These are phyloP conservation scores for Arrhamphus sclerolepis DNA, from an alignment of 2,797 vertebrate genomes.

Conservation along the genomic window DNA sequence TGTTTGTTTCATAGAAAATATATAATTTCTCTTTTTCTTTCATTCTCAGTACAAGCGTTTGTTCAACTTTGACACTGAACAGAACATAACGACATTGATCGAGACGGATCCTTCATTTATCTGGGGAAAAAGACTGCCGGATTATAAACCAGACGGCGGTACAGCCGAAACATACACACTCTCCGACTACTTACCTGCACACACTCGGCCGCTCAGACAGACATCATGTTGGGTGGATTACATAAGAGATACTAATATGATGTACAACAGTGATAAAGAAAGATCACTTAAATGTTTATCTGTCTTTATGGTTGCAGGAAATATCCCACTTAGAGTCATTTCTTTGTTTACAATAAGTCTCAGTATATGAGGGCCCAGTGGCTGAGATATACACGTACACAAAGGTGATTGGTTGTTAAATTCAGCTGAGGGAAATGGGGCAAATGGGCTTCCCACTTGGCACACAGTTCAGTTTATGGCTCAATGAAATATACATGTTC, in stretches of 20 bases:
- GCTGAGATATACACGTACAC: too few species aligned
- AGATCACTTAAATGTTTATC: not conserved
- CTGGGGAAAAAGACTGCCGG: constrained; percentile 86
- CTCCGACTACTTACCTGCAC: not conserved
- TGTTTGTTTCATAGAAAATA: not conserved
- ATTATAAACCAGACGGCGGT: constrained; percentile 64
- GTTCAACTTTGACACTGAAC: constrained; percentile 84
- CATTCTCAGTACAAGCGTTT: constrained; percentile 81
- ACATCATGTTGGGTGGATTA: not conserved
- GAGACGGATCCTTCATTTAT: constrained; percentile 74
- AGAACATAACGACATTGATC: constrained; percentile 42
- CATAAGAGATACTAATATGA: not conserved
- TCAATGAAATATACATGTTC: too few species aligned
- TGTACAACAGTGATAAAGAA: not conserved
- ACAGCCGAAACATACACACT: constrained; percentile 4
- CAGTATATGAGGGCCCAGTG: too few species aligned
- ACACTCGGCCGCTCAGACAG: not conserved
- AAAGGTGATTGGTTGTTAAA: too few species aligned
- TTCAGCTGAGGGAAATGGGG: too few species aligned
- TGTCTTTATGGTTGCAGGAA: not conserved
- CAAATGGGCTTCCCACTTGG: too few species aligned
- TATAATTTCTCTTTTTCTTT: constrained; percentile 17
- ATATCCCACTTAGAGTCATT: not conserved
- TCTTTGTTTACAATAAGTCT: not conserved
- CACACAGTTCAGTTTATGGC: too few species aligned